Evolutionary conservation across 92 coral and sea anemone species (phyloP).

Genomic region (Parazoanthus swiftii): DNA sequence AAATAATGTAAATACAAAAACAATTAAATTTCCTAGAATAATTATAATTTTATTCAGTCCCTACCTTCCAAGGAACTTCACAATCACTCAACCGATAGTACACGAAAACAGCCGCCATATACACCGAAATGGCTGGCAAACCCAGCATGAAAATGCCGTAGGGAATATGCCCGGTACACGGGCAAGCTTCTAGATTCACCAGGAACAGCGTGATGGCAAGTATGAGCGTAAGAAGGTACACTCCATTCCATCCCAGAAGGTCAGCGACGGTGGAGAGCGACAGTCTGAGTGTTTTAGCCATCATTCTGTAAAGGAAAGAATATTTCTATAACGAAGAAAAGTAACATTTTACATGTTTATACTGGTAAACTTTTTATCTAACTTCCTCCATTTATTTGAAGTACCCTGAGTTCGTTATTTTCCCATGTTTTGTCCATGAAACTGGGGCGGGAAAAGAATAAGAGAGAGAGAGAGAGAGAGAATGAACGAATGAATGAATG

Average conservation of each 20-base stretch:
- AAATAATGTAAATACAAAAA: no score
- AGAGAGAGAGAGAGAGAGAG: no score
- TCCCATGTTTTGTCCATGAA: no score
- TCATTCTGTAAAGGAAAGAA: conserved; percentile 8
- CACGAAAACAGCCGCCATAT: conserved; percentile 40
- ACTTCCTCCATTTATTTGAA: no score
- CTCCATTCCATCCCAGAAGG: conserved; percentile 62
- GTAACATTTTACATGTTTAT: no score
- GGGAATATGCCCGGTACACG: conserved; percentile 45
- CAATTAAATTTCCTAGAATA: no score
- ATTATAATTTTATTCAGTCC: not conserved
- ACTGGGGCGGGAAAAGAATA: no score
- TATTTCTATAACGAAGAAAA: no score
- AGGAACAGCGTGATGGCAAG: conserved; percentile 46
- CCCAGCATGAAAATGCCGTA: conserved; percentile 55
- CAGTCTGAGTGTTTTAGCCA: conserved; percentile 40
- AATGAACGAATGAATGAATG: no score
- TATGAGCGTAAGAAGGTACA: conserved; percentile 41
- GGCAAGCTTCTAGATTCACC: conserved; percentile 30
- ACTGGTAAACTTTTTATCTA: no score
- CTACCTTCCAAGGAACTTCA: conserved; percentile 56
- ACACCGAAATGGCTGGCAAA: conserved; percentile 45
- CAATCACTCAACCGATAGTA: conserved; percentile 47
- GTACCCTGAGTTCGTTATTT: no score
- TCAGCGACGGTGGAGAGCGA: conserved; percentile 39